These are phyloP conservation scores for Aegypius monachus DNA, from an alignment of 2,113 vertebrate species.

Conservation along the genomic window DNA sequence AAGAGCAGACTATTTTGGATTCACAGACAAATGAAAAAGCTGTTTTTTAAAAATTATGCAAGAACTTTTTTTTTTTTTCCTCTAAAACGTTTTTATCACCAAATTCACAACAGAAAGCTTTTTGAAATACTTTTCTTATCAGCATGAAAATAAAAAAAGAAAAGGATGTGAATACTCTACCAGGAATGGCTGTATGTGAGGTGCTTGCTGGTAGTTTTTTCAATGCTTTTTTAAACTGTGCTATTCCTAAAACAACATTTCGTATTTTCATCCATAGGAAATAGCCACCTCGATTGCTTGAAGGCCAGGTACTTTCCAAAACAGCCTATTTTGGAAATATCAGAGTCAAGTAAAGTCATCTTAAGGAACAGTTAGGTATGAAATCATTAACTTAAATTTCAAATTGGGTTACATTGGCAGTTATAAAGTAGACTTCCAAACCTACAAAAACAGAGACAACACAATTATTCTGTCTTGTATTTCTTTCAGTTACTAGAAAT, in stretches of 20 bases:
- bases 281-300: conserved; percentile 92
- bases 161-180: conserved; percentile 65
- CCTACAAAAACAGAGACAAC: neutral
- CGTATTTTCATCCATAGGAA: conserved; percentile 97
- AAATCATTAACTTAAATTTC: neutral
- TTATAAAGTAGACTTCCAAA: neutral
- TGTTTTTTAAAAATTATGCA: neutral
- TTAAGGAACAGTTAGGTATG: neutral
- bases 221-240: conserved; percentile 91
- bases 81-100: neutral
- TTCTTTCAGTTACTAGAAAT: neutral
- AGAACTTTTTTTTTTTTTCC: fast-evolving
- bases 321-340: conserved; percentile 82
- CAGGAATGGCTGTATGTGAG: conserved; percentile 81
- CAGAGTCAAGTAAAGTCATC: neutral
- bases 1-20: neutral
- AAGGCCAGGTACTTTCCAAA: conserved; percentile 97
- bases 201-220: conserved; percentile 77
- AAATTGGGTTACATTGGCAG: neutral
- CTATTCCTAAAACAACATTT: conserved; percentile 89
- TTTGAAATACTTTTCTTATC: neutral
- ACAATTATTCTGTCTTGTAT: neutral
- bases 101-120: neutral
- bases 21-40: neutral
- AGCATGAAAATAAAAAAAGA: neutral